phyloP scores from a whole-genome alignment of 2,113 vertebrate genomes.

The Dicrurus megarhynchus region DNA sequence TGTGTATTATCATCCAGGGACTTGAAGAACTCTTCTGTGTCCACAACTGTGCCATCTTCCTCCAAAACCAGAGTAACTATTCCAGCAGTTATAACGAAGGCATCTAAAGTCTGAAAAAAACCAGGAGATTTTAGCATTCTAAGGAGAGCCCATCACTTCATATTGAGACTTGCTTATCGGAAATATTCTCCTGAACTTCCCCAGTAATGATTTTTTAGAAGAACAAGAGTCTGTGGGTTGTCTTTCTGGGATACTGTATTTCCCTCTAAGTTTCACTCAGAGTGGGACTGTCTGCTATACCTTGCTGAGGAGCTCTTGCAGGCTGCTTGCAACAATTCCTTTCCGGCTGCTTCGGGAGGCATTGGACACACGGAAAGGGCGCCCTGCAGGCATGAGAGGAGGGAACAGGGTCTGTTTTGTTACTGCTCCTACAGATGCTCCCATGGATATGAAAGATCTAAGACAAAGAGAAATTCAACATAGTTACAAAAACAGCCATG shows the following conservation, averaged over 20 bases:
- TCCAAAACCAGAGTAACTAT: slow-evolving; percentile 83
- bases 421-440: slow-evolving; percentile 73
- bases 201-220: not conserved
- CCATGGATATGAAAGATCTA: slow-evolving; percentile 76
- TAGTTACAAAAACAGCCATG: not conserved
- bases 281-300: slow-evolving; percentile 30
- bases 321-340: slow-evolving; percentile 74
- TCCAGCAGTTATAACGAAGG: slow-evolving; percentile 71
- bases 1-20: slow-evolving; percentile 76
- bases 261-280: not conserved
- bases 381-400: slow-evolving; percentile 66
- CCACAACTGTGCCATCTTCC: slow-evolving; percentile 87
- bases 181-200: not conserved
- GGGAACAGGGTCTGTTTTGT: slow-evolving; percentile 75
- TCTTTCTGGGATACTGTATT: not conserved
- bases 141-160: not conserved
- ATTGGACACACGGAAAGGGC: slow-evolving; percentile 80
- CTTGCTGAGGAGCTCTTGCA: slow-evolving; percentile 82
- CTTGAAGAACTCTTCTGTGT: slow-evolving; percentile 84
- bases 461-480: slow-evolving; percentile 11
- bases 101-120: slow-evolving; percentile 71
- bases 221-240: not conserved
- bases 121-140: not conserved
- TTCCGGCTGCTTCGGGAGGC: slow-evolving; percentile 74
- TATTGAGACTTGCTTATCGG: not conserved